Base-by-base conservation (phyloP, 2,888 invertebrate species). In the Agriotes lineatus region DNA sequence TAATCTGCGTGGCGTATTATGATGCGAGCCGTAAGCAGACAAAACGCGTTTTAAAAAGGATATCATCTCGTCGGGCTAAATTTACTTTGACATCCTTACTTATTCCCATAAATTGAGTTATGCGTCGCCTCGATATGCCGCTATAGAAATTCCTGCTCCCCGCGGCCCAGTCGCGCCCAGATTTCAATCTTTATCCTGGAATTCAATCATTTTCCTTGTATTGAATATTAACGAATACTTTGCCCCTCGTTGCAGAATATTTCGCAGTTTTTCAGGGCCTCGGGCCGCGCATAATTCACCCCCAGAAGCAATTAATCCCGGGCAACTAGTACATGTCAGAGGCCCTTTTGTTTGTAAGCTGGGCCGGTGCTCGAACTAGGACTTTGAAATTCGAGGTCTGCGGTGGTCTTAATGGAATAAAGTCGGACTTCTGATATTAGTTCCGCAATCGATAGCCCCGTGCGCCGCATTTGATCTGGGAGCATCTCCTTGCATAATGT, bases 81-180 rank as follows among this genome's bases (percentile, higher is more conserved):
- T 63, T 54, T 63, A 63, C 54, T 63, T 56, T 44, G 54, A 35
- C 63, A 33, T 63, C 50, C 57, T 45, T 48, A 58, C 64, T 64
- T 58, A 57, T 48, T 64, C 64, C 35, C 44, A 58, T 64, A 64
- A 64, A 64, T 64, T 64, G 64, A 64, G 64, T 64, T 64, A 45
- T 57, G 35, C 64, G 44, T 56, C 56, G 45, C 45, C 56, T 37
- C 18, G 45, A 48, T 64, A 64, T 57, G 18, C 57, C 35, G 48
- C 58, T 50, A 57, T 58, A 64, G 57, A 64, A 64, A 64, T 64
- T 64, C 33, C 48, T 44, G 12, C 33, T 7, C 20, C 12, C 12
- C 18, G 12, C 42, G 12, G 42, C 44, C 45, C 45, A n/a, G 22
- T 22, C 37, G 45, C 45, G 22, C 33, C 48, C 57, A 64, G 64